Conservation (phyloP, 2,113 vertebrate genomes). For the Opisthocomus hoazin region DNA sequence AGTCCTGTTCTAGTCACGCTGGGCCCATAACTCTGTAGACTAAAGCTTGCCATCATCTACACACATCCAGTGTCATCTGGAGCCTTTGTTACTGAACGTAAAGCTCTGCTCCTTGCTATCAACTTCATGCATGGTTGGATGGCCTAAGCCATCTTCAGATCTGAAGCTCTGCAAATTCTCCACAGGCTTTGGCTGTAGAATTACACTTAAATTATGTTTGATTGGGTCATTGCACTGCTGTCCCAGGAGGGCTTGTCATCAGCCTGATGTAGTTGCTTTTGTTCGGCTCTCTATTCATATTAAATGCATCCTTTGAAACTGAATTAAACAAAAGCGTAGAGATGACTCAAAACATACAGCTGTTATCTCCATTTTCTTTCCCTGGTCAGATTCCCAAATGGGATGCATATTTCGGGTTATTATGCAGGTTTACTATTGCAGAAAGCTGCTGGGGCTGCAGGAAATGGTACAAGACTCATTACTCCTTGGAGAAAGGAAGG, state of each 20-base stretch:
- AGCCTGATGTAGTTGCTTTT: neutral
- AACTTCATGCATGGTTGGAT: neutral
- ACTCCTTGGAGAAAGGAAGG: neutral
- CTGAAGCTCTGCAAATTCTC: neutral
- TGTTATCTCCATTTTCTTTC: neutral
- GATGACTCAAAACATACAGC: neutral
- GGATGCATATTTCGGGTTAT: neutral
- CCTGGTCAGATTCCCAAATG: neutral
- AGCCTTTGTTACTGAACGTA: neutral
- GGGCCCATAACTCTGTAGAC: neutral
- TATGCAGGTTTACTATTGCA: neutral
- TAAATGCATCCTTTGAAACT: neutral
- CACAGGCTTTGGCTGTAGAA: neutral
- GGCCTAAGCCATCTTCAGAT: neutral
- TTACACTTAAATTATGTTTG: neutral
- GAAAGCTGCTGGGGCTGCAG: neutral
- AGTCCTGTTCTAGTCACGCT: neutral
- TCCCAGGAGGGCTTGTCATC: neutral
- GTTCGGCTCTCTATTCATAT: neutral
- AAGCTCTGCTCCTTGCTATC: neutral
- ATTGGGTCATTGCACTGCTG: neutral
- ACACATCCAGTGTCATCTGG: neutral
- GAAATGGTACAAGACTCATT: neutral
- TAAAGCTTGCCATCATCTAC: neutral
- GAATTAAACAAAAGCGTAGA: neutral